phyloP scores from a whole-genome alignment of 2,113 vertebrate species.

The Rousettus leschenaultii region DNA sequence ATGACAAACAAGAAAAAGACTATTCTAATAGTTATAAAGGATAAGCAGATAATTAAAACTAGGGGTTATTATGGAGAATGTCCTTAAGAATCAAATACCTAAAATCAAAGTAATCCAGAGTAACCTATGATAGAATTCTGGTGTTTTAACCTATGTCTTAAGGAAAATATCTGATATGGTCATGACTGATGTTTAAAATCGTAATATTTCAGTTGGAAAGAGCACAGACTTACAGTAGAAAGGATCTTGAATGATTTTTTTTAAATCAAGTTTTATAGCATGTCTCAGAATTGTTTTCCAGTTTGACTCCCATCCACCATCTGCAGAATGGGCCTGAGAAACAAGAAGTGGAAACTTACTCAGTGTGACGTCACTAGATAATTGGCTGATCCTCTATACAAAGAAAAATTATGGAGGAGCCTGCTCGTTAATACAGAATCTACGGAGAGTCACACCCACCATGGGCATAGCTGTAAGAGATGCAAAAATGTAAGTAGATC shows the following conservation, averaged over 20 bases:
- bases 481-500: conserved; percentile 82
- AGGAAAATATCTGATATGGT: background rate
- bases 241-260: background rate
- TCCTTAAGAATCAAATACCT: background rate
- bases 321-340: conserved; percentile 88
- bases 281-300: conserved; percentile 68
- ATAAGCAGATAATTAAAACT: background rate
- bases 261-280: background rate
- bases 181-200: background rate
- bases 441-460: conserved; percentile 79
- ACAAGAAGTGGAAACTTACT: conserved; percentile 82
- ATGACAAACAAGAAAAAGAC: background rate
- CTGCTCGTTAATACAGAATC: conserved; percentile 78
- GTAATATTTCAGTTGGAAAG: background rate
- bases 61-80: background rate
- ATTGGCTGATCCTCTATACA: conserved; percentile 86
- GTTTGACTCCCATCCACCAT: conserved; percentile 81
- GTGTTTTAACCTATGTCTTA: background rate
- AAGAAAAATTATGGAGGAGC: conserved; percentile 78
- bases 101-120: background rate
- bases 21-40: background rate
- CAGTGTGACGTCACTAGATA: conserved; percentile 75
- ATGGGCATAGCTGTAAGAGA: conserved; percentile 83
- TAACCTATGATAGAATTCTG: background rate
- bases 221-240: background rate